phyloP scores from a whole-genome alignment of 2,797 vertebrate genomes.

The Decapterus maruadsi region DNA sequence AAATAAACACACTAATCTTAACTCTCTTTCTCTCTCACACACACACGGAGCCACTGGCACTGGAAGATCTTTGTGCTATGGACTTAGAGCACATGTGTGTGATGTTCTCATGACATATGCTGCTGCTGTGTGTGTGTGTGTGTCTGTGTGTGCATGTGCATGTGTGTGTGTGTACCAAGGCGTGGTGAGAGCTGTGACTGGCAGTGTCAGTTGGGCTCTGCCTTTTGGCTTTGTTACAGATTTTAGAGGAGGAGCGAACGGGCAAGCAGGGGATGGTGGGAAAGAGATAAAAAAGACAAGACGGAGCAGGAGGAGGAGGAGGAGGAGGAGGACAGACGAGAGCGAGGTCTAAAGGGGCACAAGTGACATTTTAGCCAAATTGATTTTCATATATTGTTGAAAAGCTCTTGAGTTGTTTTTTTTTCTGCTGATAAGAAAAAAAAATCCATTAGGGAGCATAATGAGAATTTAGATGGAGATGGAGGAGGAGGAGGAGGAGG shows the following conservation, averaged over 20 bases:
- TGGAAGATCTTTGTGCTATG: constrained; percentile 21
- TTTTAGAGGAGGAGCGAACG: constrained; percentile 34
- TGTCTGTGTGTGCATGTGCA: constrained; percentile 10
- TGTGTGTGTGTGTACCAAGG: constrained; percentile 21
- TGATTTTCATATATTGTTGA: constrained; percentile 17
- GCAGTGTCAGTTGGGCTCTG: constrained; percentile 70
- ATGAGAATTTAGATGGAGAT: not conserved
- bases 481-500: too few species aligned
- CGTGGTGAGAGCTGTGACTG: constrained; percentile 62
- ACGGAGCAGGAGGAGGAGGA: not conserved
- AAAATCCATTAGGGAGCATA: not conserved
- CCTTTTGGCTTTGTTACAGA: constrained; percentile 62
- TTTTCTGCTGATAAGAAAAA: constrained; percentile 1
- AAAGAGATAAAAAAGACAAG: not conserved
- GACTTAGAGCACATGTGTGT: constrained; percentile 1
- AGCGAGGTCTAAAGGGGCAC: constrained; percentile 12
- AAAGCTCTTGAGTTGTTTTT: not conserved
- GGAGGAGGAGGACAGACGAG: not conserved
- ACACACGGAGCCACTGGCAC: constrained; percentile 11
- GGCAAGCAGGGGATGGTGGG: constrained; percentile 43
- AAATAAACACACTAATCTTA: constrained; percentile 40
- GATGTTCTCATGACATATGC: constrained; percentile 10
- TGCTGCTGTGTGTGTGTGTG: constrained; percentile 15
- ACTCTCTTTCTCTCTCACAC: not conserved
- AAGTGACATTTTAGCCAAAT: constrained; percentile 40